Conservation (phyloP, 2,113 vertebrate genomes). For the Eubucco bourcierii region DNA sequence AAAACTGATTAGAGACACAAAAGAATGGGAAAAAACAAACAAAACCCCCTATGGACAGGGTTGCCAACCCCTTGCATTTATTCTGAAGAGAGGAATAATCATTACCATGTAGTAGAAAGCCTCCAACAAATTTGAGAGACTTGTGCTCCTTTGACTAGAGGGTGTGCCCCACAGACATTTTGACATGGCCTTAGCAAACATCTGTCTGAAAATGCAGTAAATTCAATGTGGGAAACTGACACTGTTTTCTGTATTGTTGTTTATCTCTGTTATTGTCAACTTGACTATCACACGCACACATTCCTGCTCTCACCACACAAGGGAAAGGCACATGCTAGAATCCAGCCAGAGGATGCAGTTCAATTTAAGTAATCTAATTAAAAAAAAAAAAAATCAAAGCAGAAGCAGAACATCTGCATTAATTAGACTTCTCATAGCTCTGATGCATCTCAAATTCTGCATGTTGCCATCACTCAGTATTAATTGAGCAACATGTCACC, state of each 20-base stretch:
- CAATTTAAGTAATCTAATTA: background rate
- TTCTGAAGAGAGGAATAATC: background rate
- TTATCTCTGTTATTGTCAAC: slow-evolving; percentile 9
- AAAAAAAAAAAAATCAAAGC: background rate
- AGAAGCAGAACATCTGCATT: background rate
- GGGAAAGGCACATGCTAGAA: background rate
- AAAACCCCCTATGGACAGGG: background rate
- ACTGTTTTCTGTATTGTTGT: background rate
- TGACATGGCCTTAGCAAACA: background rate
- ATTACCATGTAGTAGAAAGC: background rate
- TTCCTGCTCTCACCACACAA: background rate
- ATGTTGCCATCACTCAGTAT: background rate
- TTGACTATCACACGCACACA: background rate
- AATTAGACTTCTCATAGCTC: background rate
- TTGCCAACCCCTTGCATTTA: background rate
- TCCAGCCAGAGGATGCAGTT: background rate
- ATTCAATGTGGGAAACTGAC: background rate
- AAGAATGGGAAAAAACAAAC: background rate
- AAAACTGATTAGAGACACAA: slow-evolving; percentile 7
- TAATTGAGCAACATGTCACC: background rate
- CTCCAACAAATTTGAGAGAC: slow-evolving; percentile 3
- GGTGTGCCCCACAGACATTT: background rate
- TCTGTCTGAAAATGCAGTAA: background rate
- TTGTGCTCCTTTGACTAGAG: background rate
- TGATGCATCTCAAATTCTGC: background rate